phyloP scores from a whole-genome alignment of 2,888 invertebrate genomes.

The Tachina lurida region DNA sequence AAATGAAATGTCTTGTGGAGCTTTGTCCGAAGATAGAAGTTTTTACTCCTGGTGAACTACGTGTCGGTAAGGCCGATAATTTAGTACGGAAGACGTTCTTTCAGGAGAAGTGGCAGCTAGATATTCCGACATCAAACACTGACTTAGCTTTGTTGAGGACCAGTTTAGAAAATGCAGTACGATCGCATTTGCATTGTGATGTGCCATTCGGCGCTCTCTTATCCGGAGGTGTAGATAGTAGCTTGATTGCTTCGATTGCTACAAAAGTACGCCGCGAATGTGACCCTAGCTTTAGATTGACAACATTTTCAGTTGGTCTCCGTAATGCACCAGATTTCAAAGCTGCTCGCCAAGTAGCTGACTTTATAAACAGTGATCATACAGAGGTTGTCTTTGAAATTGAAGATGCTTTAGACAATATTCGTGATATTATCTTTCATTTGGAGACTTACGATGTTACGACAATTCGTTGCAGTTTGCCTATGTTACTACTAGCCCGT shows the following conservation, averaged over 20 bases:
- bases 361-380: slow-evolving; percentile 93
- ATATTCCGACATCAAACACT: slow-evolving; percentile 77
- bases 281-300: too few species aligned
- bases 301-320: too few species aligned
- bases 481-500: slow-evolving; percentile 92
- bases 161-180: too few species aligned
- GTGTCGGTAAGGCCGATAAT: slow-evolving; percentile 77
- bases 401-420: slow-evolving; percentile 86
- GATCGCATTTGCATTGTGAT: too few species aligned
- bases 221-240: too few species aligned
- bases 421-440: slow-evolving; percentile 93
- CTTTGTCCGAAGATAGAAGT: slow-evolving; percentile 78
- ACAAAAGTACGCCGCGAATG: too few species aligned
- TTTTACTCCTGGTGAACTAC: slow-evolving; percentile 80
- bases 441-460: slow-evolving; percentile 89
- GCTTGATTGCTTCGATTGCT: too few species aligned
- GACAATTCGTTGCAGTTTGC: slow-evolving; percentile 82
- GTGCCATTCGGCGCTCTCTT: too few species aligned
- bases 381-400: slow-evolving; percentile 94
- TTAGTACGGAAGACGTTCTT: slow-evolving; percentile 77
- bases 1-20: slow-evolving; percentile 81
- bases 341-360: slow-evolving; percentile 93
- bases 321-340: slow-evolving; percentile 94
- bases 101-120: slow-evolving; percentile 77
- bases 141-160: too few species aligned